phyloP scores from a whole-genome alignment of 2,113 vertebrate genomes.

The Cardinalis cardinalis region DNA sequence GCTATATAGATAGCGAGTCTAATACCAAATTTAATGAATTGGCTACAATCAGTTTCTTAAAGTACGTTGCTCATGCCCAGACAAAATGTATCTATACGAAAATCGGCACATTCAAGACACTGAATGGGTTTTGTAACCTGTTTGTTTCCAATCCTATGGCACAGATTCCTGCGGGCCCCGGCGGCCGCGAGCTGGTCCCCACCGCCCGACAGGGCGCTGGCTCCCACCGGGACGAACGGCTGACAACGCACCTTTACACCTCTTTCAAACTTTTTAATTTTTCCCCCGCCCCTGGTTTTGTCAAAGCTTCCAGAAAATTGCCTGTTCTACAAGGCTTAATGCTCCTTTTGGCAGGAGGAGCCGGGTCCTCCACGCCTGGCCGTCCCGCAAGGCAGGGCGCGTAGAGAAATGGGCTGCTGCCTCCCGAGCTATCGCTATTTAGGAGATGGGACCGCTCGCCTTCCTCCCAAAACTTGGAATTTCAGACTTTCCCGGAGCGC shows the following conservation, averaged over 20 bases:
- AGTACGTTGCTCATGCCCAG: fast-evolving
- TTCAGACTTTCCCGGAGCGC: background rate
- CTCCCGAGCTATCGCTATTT: background rate
- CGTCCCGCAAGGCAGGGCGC: background rate
- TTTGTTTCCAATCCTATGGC: background rate
- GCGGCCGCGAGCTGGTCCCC: background rate
- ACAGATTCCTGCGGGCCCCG: background rate
- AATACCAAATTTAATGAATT: background rate
- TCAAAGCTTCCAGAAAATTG: background rate
- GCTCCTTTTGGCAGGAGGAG: background rate
- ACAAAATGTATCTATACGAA: background rate
- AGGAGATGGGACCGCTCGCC: background rate
- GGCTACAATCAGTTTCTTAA: background rate
- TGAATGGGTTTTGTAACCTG: background rate
- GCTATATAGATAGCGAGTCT: fast-evolving
- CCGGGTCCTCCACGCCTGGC: background rate
- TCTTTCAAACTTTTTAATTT: background rate
- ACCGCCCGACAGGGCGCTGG: background rate
- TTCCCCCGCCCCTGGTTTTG: fast-evolving
- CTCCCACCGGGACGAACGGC: no score
- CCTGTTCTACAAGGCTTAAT: background rate
- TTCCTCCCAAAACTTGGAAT: background rate
- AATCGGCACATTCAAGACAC: background rate
- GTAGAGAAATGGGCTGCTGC: background rate
- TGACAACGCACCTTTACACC: background rate